Conservation (phyloP, 2,113 vertebrate species). For the Scopus umbretta region DNA sequence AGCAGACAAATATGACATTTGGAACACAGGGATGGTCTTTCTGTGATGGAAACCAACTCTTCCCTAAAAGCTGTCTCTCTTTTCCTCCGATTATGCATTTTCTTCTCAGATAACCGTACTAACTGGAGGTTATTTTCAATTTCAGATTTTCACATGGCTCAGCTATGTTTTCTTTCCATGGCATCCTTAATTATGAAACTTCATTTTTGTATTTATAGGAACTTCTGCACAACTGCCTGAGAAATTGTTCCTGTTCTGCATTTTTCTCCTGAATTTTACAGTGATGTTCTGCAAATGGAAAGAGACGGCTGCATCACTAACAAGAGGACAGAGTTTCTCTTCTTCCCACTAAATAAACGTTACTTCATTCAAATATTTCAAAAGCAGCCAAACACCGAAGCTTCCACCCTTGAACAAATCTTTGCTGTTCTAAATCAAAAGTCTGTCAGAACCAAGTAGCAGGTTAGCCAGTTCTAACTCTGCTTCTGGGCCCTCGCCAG, state of each 20-base stretch:
- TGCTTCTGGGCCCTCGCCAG: not conserved
- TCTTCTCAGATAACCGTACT: not conserved
- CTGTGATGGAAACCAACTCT: not conserved
- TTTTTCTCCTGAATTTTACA: not conserved
- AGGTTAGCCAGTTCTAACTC: not conserved
- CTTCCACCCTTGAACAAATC: not conserved
- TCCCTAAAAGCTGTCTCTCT: not conserved
- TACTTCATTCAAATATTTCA: not conserved
- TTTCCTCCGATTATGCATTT: not conserved
- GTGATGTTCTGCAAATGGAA: not conserved
- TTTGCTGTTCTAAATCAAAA: not conserved
- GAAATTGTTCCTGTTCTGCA: not conserved
- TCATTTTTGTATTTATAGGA: not conserved
- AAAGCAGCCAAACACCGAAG: not conserved
- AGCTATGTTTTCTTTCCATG: not conserved
- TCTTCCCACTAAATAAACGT: not conserved
- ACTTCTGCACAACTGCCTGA: not conserved
- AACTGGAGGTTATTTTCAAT: not conserved
- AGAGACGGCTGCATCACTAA: not conserved
- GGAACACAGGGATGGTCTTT: not conserved
- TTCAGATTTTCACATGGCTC: not conserved
- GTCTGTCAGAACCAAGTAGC: not conserved
- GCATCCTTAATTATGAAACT: not conserved
- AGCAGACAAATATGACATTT: not conserved
- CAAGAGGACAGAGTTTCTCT: not conserved